A percentile compares a stretch with the other conserved stretches of the same genome.
These are phyloP conservation scores for Phenganax marumi DNA, from an alignment of 92 coral and sea anemone species.

Conservation along the genomic window DNA sequence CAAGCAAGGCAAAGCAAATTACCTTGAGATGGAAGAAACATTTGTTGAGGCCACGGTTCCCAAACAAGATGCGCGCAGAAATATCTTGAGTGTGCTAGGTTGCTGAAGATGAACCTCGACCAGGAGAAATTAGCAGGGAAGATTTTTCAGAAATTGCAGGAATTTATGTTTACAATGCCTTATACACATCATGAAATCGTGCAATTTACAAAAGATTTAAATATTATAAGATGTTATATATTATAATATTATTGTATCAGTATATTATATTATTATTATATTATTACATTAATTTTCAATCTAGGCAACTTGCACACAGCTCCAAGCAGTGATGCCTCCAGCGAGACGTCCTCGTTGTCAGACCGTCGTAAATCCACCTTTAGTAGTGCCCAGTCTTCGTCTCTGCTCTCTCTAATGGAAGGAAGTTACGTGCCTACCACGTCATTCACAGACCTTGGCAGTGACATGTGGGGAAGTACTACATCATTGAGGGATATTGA, in stretches of 20 bases:
- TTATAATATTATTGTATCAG: too few relatives aligned
- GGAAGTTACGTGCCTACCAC: slow-evolving; percentile 94
- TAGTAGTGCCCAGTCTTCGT: slow-evolving; percentile 86
- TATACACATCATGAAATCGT: too few relatives aligned
- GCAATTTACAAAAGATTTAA: too few relatives aligned
- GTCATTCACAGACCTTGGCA: slow-evolving; percentile 76
- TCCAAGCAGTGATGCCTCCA: slow-evolving; percentile 38
- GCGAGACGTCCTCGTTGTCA: slow-evolving; percentile 66
- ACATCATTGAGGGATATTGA: slow-evolving; percentile 33
- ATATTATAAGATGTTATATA: background rate
- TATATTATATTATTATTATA: too few relatives aligned
- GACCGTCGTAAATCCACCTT: slow-evolving; percentile 80
- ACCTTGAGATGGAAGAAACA: too few relatives aligned
- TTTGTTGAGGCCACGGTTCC: too few relatives aligned
- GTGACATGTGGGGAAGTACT: slow-evolving; percentile 66
- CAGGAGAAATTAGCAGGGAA: too few relatives aligned
- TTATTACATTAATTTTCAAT: background rate
- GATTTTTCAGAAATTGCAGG: background rate
- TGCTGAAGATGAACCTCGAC: too few relatives aligned
- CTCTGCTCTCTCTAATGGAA: slow-evolving; percentile 77
- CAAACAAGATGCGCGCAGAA: too few relatives aligned
- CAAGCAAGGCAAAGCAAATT: too few relatives aligned
- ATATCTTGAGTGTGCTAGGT: too few relatives aligned
- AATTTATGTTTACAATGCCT: too few relatives aligned
- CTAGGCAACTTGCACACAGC: slow-evolving; percentile 7